A percentile compares a stretch with the other conserved stretches of the same genome.
Evolutionary conservation across 2,888 invertebrate species (phyloP).

Genomic region (Girardia tigrina): DNA sequence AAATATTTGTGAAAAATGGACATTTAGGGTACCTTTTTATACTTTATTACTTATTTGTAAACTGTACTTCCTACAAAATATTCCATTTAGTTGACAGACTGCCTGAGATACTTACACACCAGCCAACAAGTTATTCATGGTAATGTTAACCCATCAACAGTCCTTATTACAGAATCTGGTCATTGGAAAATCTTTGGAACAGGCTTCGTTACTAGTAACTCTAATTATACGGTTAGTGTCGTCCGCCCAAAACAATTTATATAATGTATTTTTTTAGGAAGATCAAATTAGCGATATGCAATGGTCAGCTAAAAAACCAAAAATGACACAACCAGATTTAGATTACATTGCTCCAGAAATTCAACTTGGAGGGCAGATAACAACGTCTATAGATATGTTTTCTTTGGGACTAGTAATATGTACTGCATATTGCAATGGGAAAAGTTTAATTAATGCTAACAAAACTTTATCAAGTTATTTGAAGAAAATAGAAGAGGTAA

Average conservation of each 20-base stretch:
- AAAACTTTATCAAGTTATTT: neutral
- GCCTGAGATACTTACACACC: conserved; percentile 77
- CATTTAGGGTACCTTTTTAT: too few relatives aligned
- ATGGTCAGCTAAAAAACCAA: conserved; percentile 21
- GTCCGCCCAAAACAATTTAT: too few relatives aligned
- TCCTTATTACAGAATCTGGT: conserved; percentile 76
- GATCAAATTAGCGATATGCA: neutral
- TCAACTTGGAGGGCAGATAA: neutral
- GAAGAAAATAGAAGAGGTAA: conserved; percentile 14
- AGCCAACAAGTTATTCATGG: conserved; percentile 73
- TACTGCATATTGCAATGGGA: neutral
- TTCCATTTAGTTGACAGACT: conserved; percentile 71
- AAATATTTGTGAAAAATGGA: too few relatives aligned
- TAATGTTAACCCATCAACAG: conserved; percentile 80
- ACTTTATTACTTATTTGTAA: too few relatives aligned
- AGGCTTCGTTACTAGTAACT: conserved; percentile 67
- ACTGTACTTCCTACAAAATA: too few relatives aligned
- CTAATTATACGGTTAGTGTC: neutral
- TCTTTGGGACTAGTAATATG: conserved; percentile 25
- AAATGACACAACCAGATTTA: conserved; percentile 26
- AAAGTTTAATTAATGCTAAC: neutral
- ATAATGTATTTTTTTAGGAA: neutral
- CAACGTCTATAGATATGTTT: conserved; percentile 16
- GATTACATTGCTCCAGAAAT: conserved; percentile 24
- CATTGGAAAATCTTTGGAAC: conserved; percentile 91